Percentiles rank a stretch among this genome's conserved stretches.
Conservation (phyloP, 2,888 invertebrate species). For the Campoletis raptor region DNA sequence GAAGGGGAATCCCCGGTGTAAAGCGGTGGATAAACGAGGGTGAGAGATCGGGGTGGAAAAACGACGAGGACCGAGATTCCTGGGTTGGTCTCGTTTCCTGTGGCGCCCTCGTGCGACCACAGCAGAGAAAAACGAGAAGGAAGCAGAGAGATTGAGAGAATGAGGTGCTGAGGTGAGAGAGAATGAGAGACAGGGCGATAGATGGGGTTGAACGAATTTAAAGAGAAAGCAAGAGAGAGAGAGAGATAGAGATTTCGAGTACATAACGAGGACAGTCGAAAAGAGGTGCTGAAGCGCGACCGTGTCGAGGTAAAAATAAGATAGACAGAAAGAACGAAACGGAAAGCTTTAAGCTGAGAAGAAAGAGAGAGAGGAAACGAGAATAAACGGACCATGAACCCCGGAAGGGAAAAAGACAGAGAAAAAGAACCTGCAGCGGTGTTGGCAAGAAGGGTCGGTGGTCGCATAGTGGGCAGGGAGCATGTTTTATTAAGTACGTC, state of each 20-base stretch:
- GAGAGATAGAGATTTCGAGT: background rate
- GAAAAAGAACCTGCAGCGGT: conserved; percentile 51
- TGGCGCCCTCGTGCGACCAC: conserved; percentile 1
- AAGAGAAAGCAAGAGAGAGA: conserved; percentile 35
- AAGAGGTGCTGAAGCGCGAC: conserved; percentile 62
- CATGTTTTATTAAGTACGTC: conserved; percentile 84
- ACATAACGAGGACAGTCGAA: conserved; percentile 47
- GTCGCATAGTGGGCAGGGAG: conserved; percentile 72
- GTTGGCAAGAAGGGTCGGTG: conserved; percentile 64
- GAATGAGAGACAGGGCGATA: conserved; percentile 45
- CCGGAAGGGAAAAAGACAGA: conserved; percentile 46
- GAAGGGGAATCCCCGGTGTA: conserved; percentile 40
- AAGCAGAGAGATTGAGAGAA: background rate
- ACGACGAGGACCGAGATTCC: conserved; percentile 51
- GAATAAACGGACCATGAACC: conserved; percentile 53
- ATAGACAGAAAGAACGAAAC: conserved; percentile 66
- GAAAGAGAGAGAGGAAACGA: conserved; percentile 60
- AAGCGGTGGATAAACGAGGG: conserved; percentile 38
- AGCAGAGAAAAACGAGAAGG: conserved; percentile 7
- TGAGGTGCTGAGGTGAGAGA: conserved; percentile 58
- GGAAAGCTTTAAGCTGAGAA: conserved; percentile 70
- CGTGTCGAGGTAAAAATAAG: conserved; percentile 69
- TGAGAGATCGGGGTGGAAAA: conserved; percentile 41
- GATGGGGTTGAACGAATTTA: conserved; percentile 57
- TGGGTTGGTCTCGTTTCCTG: conserved; percentile 31